Evolutionary conservation across 2,888 invertebrate genomes (phyloP).

Genomic region (Drosophila rubida): DNA sequence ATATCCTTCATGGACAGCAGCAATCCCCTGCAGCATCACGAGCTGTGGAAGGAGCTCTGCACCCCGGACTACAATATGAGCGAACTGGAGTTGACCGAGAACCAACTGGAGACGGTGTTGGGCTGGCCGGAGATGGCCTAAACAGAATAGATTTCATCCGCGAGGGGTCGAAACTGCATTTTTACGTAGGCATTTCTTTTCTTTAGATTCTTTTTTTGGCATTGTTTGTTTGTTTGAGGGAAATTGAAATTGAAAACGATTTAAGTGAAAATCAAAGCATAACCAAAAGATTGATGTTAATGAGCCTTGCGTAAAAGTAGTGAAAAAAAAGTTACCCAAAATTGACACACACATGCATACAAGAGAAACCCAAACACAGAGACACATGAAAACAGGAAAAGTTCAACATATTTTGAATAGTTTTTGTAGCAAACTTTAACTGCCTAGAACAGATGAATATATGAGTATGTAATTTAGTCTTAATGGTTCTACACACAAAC

Average conservation of each 20-base stretch:
- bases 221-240: conserved; percentile 19
- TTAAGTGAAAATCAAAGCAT: conserved; percentile 31
- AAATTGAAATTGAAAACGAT: neutral
- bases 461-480: conserved; percentile 62
- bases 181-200: conserved; percentile 40
- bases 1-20: conserved; percentile 79
- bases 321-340: conserved; percentile 6
- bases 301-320: conserved; percentile 54
- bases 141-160: neutral
- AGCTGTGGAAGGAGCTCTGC: conserved; percentile 82
- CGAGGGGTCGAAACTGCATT: conserved; percentile 24
- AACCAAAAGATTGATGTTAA: conserved; percentile 59
- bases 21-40: conserved; percentile 78
- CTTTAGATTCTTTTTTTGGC: conserved; percentile 17
- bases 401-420: conserved; percentile 63
- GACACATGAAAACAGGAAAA: conserved; percentile 49
- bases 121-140: conserved; percentile 74
- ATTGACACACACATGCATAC: conserved; percentile 35
- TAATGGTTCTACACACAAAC: conserved; percentile 51
- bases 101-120: conserved; percentile 80
- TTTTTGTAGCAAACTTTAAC: conserved; percentile 75
- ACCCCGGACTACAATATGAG: conserved; percentile 82
- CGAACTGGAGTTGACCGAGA: conserved; percentile 65
- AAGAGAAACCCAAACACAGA: conserved; percentile 16
- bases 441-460: conserved; percentile 78